Evolutionary conservation across 2,888 invertebrate genomes (phyloP).

Genomic region (Mesoligia furuncula): DNA sequence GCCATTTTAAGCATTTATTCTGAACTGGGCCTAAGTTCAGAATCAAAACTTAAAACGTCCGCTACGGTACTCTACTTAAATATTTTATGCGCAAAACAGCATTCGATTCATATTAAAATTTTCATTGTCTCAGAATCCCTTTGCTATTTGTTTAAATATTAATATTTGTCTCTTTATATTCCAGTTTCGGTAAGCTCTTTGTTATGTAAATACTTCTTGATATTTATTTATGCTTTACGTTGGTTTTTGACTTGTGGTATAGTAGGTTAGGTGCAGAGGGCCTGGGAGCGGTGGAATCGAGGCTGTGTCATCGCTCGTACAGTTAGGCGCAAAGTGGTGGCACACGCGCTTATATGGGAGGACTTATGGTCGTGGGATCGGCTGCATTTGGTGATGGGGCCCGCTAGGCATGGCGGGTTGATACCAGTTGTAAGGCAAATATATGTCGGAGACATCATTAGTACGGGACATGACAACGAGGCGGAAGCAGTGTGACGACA

Average conservation of each 20-base stretch:
- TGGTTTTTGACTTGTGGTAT: constrained; percentile 2
- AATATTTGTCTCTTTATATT: constrained; percentile 49
- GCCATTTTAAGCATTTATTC: too few relatives aligned
- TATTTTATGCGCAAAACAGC: constrained; percentile 53
- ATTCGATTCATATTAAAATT: constrained; percentile 53
- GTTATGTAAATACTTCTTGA: constrained; percentile 50
- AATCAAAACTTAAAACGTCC: constrained; percentile 23
- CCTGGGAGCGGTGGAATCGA: background rate
- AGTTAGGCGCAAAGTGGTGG: background rate
- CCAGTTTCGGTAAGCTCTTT: constrained; percentile 52
- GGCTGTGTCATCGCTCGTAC: background rate
- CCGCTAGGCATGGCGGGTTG: background rate
- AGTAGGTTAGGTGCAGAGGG: background rate
- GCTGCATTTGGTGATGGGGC: background rate
- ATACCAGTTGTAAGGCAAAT: background rate
- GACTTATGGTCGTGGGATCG: background rate
- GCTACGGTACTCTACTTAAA: constrained; percentile 25
- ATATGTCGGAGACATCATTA: too few relatives aligned
- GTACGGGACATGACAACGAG: too few relatives aligned
- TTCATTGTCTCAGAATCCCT: constrained; percentile 50
- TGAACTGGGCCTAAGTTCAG: constrained; percentile 8
- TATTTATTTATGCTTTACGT: constrained; percentile 38
- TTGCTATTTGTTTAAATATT: constrained; percentile 60
- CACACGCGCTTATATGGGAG: background rate
- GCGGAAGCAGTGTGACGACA: too few relatives aligned